Evolutionary conservation across 2,888 invertebrate genomes (phyloP).

Genomic region (Aspidapion aeneum): DNA sequence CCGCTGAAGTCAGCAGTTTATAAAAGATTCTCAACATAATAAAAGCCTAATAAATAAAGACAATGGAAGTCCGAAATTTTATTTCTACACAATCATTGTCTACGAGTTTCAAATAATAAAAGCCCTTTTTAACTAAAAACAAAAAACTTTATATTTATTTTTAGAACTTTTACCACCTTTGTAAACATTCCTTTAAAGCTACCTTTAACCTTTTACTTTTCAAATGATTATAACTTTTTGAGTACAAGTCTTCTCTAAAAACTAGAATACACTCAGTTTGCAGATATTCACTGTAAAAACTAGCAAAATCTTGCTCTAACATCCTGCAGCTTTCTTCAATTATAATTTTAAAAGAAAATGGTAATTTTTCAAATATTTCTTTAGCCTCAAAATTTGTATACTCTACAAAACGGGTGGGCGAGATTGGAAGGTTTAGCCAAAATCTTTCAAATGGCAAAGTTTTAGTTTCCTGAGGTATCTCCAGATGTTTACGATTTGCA

Average conservation of each 20-base stretch:
- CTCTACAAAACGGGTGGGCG: constrained; percentile 17
- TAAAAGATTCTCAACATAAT: no score
- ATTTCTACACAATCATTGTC: no score
- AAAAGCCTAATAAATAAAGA: no score
- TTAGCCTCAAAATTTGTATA: constrained; percentile 27
- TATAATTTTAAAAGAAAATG: constrained; percentile 36
- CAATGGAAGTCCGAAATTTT: no score
- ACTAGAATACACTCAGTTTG: constrained; percentile 35
- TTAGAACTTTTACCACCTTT: neutral
- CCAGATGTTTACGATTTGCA: neutral
- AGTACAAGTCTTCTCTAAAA: constrained; percentile 13
- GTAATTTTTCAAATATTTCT: constrained; percentile 31
- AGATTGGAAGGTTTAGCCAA: constrained; percentile 36
- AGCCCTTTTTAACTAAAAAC: no score
- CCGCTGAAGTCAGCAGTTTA: no score
- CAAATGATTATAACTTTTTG: neutral
- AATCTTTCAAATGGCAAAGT: constrained; percentile 36
- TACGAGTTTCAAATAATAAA: no score
- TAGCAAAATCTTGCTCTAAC: constrained; percentile 36
- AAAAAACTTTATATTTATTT: neutral
- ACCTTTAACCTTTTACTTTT: neutral
- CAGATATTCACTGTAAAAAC: constrained; percentile 37
- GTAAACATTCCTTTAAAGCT: neutral
- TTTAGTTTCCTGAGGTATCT: neutral
- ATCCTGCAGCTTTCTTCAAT: constrained; percentile 40